Percentiles rank a stretch among this genome's conserved stretches.
Evolutionary conservation across 2,797 vertebrate genomes (phyloP).

Genomic region (Phaenicophaeus curvirostris): DNA sequence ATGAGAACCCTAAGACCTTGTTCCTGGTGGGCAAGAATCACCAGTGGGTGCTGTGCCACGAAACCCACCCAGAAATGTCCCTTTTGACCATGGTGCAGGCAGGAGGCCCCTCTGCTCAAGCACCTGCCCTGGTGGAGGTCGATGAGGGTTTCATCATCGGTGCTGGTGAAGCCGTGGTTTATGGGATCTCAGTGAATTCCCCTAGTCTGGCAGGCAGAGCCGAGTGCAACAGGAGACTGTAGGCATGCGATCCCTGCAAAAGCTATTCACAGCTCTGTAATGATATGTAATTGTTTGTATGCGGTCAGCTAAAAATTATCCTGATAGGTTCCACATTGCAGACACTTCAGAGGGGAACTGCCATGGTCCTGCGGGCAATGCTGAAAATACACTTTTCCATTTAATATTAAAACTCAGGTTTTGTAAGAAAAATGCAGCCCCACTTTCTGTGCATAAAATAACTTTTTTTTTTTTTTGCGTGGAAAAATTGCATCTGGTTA

Average conservation of each 20-base stretch:
- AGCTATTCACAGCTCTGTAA: constrained; percentile 24
- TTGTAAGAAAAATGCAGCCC: not conserved
- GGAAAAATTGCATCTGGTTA: not conserved
- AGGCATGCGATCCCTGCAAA: not conserved
- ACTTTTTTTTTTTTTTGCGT: not conserved
- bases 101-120: not conserved
- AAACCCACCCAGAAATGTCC: not conserved
- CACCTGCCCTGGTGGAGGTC: not conserved
- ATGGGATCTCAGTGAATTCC: not conserved
- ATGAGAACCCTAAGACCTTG: not conserved
- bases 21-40: not conserved
- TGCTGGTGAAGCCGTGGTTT: fast-evolving
- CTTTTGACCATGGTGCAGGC: not conserved
- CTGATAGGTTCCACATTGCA: constrained; percentile 51
- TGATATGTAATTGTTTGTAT: constrained; percentile 43
- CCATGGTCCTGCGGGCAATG: fast-evolving
- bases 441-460: fast-evolving
- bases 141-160: fast-evolving
- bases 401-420: not conserved
- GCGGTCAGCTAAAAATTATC: constrained; percentile 26
- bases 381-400: not conserved
- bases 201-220: not conserved
- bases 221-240: not conserved
- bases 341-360: not conserved
- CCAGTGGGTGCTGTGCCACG: not conserved